These are phyloP conservation scores for Agonopterix subpropinquella DNA, from an alignment of 2,888 invertebrate genomes.

Conservation along the genomic window DNA sequence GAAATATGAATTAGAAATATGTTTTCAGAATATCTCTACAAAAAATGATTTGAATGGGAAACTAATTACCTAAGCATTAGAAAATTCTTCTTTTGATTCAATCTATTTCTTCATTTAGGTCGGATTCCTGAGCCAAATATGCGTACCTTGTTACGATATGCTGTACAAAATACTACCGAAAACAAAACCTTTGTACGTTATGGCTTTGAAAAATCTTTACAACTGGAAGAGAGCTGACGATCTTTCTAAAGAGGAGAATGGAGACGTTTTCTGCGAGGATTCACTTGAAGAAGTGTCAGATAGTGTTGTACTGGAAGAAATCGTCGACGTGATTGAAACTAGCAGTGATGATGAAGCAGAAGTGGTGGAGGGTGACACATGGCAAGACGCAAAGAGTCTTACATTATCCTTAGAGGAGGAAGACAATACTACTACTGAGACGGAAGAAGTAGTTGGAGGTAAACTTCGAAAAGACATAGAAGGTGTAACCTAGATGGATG, in stretches of 20 bases:
- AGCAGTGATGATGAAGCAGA: background rate
- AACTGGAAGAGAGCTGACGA: slow-evolving; percentile 35
- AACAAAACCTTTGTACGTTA: slow-evolving; percentile 81
- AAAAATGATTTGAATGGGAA: background rate
- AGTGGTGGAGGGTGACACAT: background rate
- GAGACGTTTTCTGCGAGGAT: background rate
- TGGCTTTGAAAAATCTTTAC: slow-evolving; percentile 74
- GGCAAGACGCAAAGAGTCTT: too few species aligned
- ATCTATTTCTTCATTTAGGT: slow-evolving; percentile 70
- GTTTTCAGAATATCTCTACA: background rate
- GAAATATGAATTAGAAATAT: background rate
- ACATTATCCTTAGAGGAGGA: background rate
- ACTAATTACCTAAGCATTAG: background rate
- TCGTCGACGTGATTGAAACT: background rate
- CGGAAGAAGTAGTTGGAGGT: slow-evolving; percentile 8
- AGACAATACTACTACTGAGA: background rate
- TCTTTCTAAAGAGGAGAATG: background rate
- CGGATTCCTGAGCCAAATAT: slow-evolving; percentile 87
- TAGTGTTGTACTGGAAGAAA: background rate
- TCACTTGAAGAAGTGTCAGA: slow-evolving; percentile 3
- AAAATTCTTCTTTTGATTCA: background rate
- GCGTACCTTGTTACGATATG: slow-evolving; percentile 86
- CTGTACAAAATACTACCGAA: slow-evolving; percentile 81
- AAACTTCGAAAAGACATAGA: slow-evolving; percentile 23
- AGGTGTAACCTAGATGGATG: slow-evolving; percentile 29